Percentiles rank a stretch among this genome's conserved stretches.
phyloP scores from a whole-genome alignment of 1,140 invertebrate genomes.

The Hormaphis cornu region DNA sequence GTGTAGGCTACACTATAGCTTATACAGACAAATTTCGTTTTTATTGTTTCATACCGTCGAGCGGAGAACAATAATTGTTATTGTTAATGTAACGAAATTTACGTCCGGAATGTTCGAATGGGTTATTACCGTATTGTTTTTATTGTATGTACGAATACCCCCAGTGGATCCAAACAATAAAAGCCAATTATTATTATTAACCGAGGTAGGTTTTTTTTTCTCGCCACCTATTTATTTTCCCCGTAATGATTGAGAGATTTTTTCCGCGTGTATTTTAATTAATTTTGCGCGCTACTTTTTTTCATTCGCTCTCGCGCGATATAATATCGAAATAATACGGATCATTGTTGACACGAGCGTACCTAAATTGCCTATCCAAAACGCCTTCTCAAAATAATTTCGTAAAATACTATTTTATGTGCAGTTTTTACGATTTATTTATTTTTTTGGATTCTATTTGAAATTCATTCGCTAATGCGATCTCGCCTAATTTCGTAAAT shows the following conservation, averaged over 20 bases:
- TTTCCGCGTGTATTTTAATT: background rate
- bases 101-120: background rate
- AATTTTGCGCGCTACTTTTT: background rate
- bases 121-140: background rate
- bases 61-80: background rate
- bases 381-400: slow-evolving; percentile 8
- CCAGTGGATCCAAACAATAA: background rate
- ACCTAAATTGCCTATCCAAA: slow-evolving; percentile 27
- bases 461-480: background rate
- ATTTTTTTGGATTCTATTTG: background rate
- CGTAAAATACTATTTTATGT: background rate
- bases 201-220: background rate
- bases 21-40: background rate
- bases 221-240: background rate
- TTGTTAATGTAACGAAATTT: background rate
- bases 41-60: background rate
- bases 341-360: background rate
- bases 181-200: slow-evolving; percentile 4
- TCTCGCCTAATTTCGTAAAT: no score
- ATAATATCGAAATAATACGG: background rate
- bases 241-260: background rate
- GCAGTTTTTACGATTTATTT: background rate
- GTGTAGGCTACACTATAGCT: no score
- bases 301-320: no score
- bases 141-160: background rate